A percentile compares a stretch with the other conserved stretches of the same genome.
These are phyloP conservation scores for Gambusia affinis DNA, from an alignment of 2,113 vertebrate genomes.

Conservation along the genomic window DNA sequence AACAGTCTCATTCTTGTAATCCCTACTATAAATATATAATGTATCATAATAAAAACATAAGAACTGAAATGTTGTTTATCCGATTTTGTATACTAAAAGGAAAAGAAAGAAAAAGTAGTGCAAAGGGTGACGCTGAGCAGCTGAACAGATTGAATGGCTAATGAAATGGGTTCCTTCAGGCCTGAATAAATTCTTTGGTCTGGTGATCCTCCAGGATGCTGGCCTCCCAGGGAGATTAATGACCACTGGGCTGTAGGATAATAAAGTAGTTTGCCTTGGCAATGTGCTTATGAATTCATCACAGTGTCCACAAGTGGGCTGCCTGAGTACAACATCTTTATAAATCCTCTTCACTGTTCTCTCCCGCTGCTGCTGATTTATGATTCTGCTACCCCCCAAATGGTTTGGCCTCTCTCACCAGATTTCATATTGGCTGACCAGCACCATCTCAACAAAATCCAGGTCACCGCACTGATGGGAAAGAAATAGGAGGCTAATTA, in stretches of 20 bases:
- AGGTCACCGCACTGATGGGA: conserved; percentile 91
- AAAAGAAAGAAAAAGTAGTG: conserved; percentile 31
- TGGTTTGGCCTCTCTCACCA: conserved; percentile 74
- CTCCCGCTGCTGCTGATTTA: conserved; percentile 89
- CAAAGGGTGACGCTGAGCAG: conserved; percentile 21
- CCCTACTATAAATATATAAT: neutral
- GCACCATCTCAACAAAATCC: conserved; percentile 84
- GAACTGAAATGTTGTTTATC: conserved; percentile 12
- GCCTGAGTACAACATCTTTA: conserved; percentile 91
- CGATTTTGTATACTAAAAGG: conserved; percentile 33
- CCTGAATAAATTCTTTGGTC: conserved; percentile 92
- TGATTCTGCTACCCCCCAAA: conserved; percentile 74
- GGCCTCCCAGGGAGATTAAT: conserved; percentile 91
- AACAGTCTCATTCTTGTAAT: too few species aligned
- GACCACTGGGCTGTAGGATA: conserved; percentile 90
- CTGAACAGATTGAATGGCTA: conserved; percentile 92
- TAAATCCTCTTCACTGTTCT: conserved; percentile 91
- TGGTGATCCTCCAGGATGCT: conserved; percentile 85
- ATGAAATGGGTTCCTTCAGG: conserved; percentile 95
- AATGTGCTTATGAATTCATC: conserved; percentile 96
- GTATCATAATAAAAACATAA: neutral
- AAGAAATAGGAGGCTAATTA: conserved; percentile 95
- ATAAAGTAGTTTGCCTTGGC: conserved; percentile 96
- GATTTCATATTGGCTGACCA: conserved; percentile 72
- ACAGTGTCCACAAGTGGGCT: conserved; percentile 94